Base-by-base conservation (phyloP, 2,888 invertebrate genomes). In the Mesorhabditis spiculigera region DNA sequence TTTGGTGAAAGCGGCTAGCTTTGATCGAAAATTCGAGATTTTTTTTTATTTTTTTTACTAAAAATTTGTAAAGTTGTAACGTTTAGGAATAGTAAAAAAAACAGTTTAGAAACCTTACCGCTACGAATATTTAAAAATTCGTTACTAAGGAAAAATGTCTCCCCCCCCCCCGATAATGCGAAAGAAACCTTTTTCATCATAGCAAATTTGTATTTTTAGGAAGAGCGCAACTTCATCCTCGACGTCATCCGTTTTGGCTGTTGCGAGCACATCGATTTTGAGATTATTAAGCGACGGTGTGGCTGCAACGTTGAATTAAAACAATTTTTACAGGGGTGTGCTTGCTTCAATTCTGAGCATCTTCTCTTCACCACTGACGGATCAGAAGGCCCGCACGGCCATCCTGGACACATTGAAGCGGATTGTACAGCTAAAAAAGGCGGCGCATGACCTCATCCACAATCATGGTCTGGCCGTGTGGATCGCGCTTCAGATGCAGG, bases 401-500 rank as follows among this genome's bases (percentile, higher is more conserved):
- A 50, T 50, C n/a, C 3, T 50, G 10, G 58, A 50, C 58, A 13
- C n/a, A 50, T 50, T 50, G 58, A 50, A 50, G n/a, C 8, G 58
- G n/a, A 10, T 50, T 50, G 8, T n/a, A 10, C 8, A 10, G n/a
- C 8, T 50, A n/a, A 10, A 10, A 10, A 50, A 10, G 8, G 10
- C 58, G n/a, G 8, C 58, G n/a, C 58, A 50, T n/a, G 58, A 50
- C 58, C 58, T 50, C n/a, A 50, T 50, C n/a, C 58, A 50, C n/a
- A 10, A n/a, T 2, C n/a, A 13, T 10, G n/a, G n/a, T 50, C 58
- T 50, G 10, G 10, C 58, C 8, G 8, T n/a, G 10, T 50, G 58
- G 58, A 10, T 50, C n/a, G 58, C 58, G n/a, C 58, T 50, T 13
- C 58, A 50, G n/a, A 50, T 50, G 58, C 10, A n/a, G 58, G 58